Evolutionary conservation across 2,797 vertebrate species (phyloP).

Genomic region (Gadopsis marmoratus): DNA sequence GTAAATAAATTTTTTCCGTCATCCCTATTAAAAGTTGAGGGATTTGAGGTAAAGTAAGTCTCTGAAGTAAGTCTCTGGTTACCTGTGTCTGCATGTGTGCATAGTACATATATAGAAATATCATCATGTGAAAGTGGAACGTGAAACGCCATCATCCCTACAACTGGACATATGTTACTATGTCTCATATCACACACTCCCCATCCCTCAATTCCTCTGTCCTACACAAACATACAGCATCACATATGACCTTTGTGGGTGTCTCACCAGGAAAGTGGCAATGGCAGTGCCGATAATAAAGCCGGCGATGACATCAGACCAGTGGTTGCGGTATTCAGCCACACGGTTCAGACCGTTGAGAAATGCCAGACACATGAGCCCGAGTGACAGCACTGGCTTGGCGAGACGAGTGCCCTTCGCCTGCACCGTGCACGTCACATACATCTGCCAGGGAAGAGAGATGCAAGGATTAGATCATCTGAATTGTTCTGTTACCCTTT

Average conservation of each 20-base stretch:
- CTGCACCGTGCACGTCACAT: conserved; percentile 95
- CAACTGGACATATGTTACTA: background rate
- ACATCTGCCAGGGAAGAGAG: conserved; percentile 87
- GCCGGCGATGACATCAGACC: conserved; percentile 98
- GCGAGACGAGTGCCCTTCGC: conserved; percentile 95
- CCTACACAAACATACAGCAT: background rate
- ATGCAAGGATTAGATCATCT: conserved; percentile 7
- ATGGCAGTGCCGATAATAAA: conserved; percentile 95
- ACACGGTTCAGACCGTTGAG: conserved; percentile 97
- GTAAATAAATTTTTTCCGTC: too few species aligned
- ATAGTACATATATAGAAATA: too few species aligned
- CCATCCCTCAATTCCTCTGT: background rate
- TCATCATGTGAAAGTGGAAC: background rate
- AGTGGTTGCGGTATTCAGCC: conserved; percentile 99
- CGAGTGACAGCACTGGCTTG: conserved; percentile 94
- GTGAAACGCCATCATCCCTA: background rate
- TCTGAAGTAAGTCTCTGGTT: background rate
- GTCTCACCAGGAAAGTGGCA: conserved; percentile 95
- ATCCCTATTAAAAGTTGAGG: background rate
- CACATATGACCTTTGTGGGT: background rate
- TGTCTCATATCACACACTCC: background rate
- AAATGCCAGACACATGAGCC: conserved; percentile 95
- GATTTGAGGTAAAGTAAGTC: background rate
- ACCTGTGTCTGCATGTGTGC: background rate
- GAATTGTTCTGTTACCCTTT: background rate